Evolutionary conservation across 2,888 invertebrate species (phyloP), one percentile per base, ranked within the genome.

Genomic region (Limenitis camilla): DNA sequence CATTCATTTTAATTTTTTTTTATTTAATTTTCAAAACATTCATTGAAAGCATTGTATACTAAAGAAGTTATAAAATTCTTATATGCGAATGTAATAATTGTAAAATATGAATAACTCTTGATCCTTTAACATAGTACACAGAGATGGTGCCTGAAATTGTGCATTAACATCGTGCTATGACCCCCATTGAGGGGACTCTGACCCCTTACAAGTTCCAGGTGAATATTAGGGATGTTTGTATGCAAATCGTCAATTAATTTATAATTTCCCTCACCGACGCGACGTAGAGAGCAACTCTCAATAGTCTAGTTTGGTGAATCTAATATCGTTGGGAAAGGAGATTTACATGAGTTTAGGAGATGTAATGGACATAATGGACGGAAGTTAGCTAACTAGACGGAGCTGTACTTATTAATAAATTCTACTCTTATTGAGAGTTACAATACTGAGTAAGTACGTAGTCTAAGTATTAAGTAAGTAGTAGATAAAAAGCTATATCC

Each of bases 91-190:
- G 5, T 10, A 9, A 5, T 35, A 4, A 35, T 35, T 35, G 6
- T 10, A 9, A 10, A n/a, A 36, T 9, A 10, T 9, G 19, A 19
- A 7, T n/a, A 8, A 31, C 6, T 0, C 9, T 38, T 59, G 9
- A 27, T 60, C 65, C 56, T 36, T 0, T 65, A 0, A 29, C 58
- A 67, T 69, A 41, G 2, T 40, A 68, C 68, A 61, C 61, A 38
- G 56, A 49, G 72, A 72, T 75, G 75, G 68, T 72, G 82, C 79
- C 72, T 83, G 81, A 83, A 81, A 83, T 81, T 82, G 78, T 78
- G 76, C 76, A 85, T 84, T 80, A 79, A 78, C 75, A 79, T 76
- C 74, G 75, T 72, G 61, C 73, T 65, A 68, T 73, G 75, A 74
- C 76, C 75, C 74, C 72, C 67, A 76, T 76, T 75, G 72, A 74